phyloP scores from a whole-genome alignment of 2,888 invertebrate species.

The Harpagoxenus sublaevis region DNA sequence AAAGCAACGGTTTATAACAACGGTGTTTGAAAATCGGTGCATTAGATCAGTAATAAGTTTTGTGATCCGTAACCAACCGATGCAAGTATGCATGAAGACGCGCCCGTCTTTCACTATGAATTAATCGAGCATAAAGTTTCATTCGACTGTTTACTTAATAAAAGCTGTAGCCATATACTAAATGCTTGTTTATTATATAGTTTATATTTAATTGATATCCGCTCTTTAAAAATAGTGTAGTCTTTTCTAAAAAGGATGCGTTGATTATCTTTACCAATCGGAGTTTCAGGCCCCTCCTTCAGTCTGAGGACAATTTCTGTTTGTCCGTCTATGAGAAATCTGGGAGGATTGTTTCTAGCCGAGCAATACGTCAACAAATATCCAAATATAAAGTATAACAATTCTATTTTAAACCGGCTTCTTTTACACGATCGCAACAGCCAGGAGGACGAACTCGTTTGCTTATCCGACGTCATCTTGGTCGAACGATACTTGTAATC shows the following conservation, averaged over 20 bases:
- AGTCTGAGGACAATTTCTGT: slow-evolving; percentile 96
- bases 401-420: slow-evolving; percentile 71
- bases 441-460: slow-evolving; percentile 63
- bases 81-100: slow-evolving; percentile 29
- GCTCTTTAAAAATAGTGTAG: not conserved
- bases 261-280: slow-evolving; percentile 90
- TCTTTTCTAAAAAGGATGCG: not conserved
- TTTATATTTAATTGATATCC: not conserved
- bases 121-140: slow-evolving; percentile 55
- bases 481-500: slow-evolving; percentile 50
- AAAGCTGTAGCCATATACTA: not conserved
- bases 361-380: slow-evolving; percentile 75
- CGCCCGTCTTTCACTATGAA: slow-evolving; percentile 25
- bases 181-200: not conserved
- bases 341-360: slow-evolving; percentile 92
- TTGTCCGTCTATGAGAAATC: slow-evolving; percentile 95
- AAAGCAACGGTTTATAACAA: slow-evolving; percentile 35
- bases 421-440: slow-evolving; percentile 72
- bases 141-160: slow-evolving; percentile 2
- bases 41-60: slow-evolving; percentile 49
- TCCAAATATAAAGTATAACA: slow-evolving; percentile 70
- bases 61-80: slow-evolving; percentile 48
- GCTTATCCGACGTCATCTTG: slow-evolving; percentile 75
- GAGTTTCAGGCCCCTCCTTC: slow-evolving; percentile 95
- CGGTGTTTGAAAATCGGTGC: slow-evolving; percentile 51